A percentile compares a stretch with the other conserved stretches of the same genome.
These are phyloP conservation scores for Enoplosus armatus DNA, from an alignment of 2,797 vertebrate species.

Conservation along the genomic window DNA sequence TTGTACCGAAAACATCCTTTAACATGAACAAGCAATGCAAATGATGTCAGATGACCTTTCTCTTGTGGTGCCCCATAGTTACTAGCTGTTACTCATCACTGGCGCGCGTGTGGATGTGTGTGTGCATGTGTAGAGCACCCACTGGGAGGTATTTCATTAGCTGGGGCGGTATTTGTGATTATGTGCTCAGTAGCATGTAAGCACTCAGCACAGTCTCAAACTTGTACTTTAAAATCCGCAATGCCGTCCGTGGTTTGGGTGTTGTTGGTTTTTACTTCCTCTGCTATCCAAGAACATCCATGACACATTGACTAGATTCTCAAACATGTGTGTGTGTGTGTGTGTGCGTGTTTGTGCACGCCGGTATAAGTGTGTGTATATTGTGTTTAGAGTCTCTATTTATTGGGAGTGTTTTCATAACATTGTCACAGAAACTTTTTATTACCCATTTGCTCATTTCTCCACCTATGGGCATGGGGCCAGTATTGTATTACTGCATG, in stretches of 20 bases:
- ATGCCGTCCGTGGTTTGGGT: constrained; percentile 48
- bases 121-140: constrained; percentile 29
- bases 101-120: constrained; percentile 23
- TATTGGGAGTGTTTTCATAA: constrained; percentile 61
- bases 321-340: constrained; percentile 9
- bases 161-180: constrained; percentile 43
- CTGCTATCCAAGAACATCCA: too few relatives aligned
- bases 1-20: constrained; percentile 69
- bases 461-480: constrained; percentile 32
- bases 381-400: constrained; percentile 35
- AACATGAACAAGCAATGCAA: constrained; percentile 72
- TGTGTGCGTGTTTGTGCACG: constrained; percentile 14
- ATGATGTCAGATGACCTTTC: constrained; percentile 78
- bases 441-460: constrained; percentile 41
- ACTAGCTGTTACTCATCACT: constrained; percentile 58
- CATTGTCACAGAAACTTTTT: constrained; percentile 38
- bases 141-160: constrained; percentile 68
- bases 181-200: constrained; percentile 51
- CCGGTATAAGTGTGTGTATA: constrained; percentile 5
- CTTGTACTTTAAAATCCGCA: constrained; percentile 52
- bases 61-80: constrained; percentile 57
- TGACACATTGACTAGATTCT: constrained; percentile 41
- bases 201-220: constrained; percentile 52
- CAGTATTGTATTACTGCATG: constrained; percentile 39
- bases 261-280: constrained; percentile 59